These are phyloP conservation scores for Pholis gunnellus DNA, from an alignment of 2,113 vertebrate genomes.

Conservation along the genomic window DNA sequence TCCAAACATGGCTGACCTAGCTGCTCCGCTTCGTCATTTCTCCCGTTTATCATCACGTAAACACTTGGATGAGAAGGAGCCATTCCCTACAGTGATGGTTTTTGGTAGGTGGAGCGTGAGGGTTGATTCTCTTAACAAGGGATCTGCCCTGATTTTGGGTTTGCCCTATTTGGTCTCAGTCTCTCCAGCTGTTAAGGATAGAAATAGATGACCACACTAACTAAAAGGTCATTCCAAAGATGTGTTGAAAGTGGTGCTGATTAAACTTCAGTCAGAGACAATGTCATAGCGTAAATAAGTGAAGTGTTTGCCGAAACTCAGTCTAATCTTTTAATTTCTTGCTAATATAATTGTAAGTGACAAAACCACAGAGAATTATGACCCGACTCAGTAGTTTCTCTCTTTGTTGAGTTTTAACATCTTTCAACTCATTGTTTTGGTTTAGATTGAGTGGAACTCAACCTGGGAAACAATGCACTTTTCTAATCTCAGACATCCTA, in stretches of 20 bases:
- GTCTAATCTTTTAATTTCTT: background rate
- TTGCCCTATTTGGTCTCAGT: conserved; percentile 69
- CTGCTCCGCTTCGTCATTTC: conserved; percentile 47
- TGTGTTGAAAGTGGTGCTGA: background rate
- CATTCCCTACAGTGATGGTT: background rate
- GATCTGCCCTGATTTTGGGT: conserved; percentile 75
- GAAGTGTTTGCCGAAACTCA: background rate
- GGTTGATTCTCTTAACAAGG: conserved; percentile 55
- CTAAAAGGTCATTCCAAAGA: conserved; percentile 13
- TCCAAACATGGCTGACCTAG: conserved; percentile 57
- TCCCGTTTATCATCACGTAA: conserved; percentile 37
- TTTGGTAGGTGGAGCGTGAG: conserved; percentile 37
- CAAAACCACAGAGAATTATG: background rate
- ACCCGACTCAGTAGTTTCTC: background rate
- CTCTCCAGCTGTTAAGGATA: conserved; percentile 47
- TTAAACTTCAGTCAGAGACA: conserved; percentile 5
- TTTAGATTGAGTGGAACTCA: background rate
- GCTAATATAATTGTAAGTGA: background rate
- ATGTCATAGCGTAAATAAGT: background rate
- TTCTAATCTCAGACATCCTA: background rate
- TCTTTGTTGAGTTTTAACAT: background rate
- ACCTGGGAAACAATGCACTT: background rate
- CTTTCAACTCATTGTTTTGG: background rate
- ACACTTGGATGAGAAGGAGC: conserved; percentile 51
- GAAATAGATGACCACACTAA: conserved; percentile 43